These are phyloP conservation scores for Tortricodes alternella DNA, from an alignment of 2,888 invertebrate species.

Conservation along the genomic window DNA sequence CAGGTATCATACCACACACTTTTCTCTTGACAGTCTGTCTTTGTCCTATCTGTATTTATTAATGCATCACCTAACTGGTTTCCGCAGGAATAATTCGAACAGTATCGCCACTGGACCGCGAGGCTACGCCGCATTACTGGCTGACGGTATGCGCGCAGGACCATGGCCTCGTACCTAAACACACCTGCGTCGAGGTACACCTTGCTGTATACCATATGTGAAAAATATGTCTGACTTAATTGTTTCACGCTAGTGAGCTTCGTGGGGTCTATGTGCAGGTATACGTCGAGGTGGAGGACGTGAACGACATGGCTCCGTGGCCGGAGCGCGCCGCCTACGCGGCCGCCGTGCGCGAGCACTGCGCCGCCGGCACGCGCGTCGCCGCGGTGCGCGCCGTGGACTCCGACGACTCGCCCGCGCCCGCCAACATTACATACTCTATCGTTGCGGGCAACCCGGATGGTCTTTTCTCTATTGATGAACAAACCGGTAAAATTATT, in stretches of 20 bases:
- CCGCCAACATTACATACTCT: conserved; percentile 87
- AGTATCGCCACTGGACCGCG: conserved; percentile 92
- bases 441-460: conserved; percentile 96
- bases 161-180: conserved; percentile 93
- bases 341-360: conserved; percentile 91
- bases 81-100: conserved; percentile 91
- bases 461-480: conserved; percentile 94
- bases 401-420: conserved; percentile 88
- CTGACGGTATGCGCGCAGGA: conserved; percentile 96
- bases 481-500: conserved; percentile 86
- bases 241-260: neutral
- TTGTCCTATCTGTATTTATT: neutral
- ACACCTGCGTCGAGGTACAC: conserved; percentile 90
- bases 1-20: conserved; percentile 86
- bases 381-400: conserved; percentile 90
- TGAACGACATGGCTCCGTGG: conserved; percentile 97
- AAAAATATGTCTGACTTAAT: neutral
- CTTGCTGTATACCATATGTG: neutral
- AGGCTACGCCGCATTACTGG: conserved; percentile 95
- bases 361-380: conserved; percentile 86
- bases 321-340: conserved; percentile 93
- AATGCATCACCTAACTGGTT: neutral
- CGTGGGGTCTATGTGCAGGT: conserved; percentile 47
- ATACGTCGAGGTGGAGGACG: conserved; percentile 89
- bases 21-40: neutral